A percentile compares a stretch with the other conserved stretches of the same genome.
Evolutionary conservation across 1,140 invertebrate genomes (phyloP).

Genomic region (Drosophila rhopaloa): DNA sequence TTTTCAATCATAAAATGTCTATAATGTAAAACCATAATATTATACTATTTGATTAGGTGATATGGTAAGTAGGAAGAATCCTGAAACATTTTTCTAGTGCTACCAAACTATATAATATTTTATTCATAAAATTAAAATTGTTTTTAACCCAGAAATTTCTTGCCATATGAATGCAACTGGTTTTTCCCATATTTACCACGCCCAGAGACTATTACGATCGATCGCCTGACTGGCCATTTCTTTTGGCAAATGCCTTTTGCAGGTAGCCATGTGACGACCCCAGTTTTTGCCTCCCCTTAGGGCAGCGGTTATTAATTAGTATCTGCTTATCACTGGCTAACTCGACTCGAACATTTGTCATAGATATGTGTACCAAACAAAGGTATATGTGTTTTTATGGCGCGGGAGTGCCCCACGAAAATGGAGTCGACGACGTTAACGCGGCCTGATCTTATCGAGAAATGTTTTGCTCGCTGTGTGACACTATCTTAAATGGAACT

Average conservation of each 20-base stretch:
- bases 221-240: slow-evolving; percentile 51
- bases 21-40: too few relatives aligned
- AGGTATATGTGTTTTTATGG: slow-evolving; percentile 49
- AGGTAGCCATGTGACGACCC: slow-evolving; percentile 58
- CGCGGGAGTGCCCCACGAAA: slow-evolving; percentile 49
- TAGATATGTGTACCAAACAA: slow-evolving; percentile 59
- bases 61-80: too few relatives aligned
- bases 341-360: slow-evolving; percentile 74
- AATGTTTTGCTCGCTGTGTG: slow-evolving; percentile 50
- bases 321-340: slow-evolving; percentile 72
- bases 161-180: slow-evolving; percentile 31
- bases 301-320: slow-evolving; percentile 74
- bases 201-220: slow-evolving; percentile 18
- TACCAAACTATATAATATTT: too few relatives aligned
- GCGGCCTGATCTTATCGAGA: slow-evolving; percentile 62
- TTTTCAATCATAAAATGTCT: too few relatives aligned
- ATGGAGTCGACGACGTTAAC: slow-evolving; percentile 19
- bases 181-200: slow-evolving; percentile 12
- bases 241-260: slow-evolving; percentile 51
- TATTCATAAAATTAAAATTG: too few relatives aligned
- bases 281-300: slow-evolving; percentile 15
- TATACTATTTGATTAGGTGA: too few relatives aligned
- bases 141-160: neutral
- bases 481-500: slow-evolving; percentile 67
- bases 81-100: too few relatives aligned